Evolutionary conservation across 2,888 invertebrate species (phyloP), one percentile per base, ranked within the genome.

Genomic region (Thumatha senex): DNA sequence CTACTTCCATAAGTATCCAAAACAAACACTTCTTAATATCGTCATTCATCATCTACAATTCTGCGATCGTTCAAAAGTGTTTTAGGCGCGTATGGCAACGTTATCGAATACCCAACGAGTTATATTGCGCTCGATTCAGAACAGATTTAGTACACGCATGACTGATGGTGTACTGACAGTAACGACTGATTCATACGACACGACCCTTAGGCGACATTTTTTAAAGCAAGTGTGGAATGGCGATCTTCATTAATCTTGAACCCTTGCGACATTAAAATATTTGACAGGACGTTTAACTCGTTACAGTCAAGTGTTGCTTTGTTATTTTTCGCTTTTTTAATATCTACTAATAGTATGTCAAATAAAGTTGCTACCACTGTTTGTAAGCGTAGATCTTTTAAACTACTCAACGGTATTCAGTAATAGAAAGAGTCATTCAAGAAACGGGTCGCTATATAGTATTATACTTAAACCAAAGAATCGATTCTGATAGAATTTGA

Each of bases 121-220:
- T 53, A 47, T 56, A 65, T 64, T 44, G 48, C 40, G 58, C 58
- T 57, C 60, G 63, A 73, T 77, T 70, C 67, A 70, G 71, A 73
- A 72, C 54, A 67, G 68, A 83, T 86, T 86, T 81, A 69, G 72
- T 67, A 63, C 71, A 79, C 79, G 75, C 82, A 82, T 86, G 88
- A 89, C 74, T 81, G 85, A 89, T 89, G 87, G 70, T 63, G 63
- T 51, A 40, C 48, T 58, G 65, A 73, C 71, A 77, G 76, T 87
- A 89, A 89, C 84, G 88, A 87, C 74, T 61, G 68, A 78, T 81
- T 80, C 78, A 88, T 86, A 69, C 58, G 70, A 58, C 67, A 63
- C 76, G 76, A 79, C 84, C 85, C 84, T 81, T 73, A 76, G 67
- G 70, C 76, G 80, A 72, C 69, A 78, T 86, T 89, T 87, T 88